Conservation (phyloP, 1,140 invertebrate species). For the Nasonia longicornis region DNA sequence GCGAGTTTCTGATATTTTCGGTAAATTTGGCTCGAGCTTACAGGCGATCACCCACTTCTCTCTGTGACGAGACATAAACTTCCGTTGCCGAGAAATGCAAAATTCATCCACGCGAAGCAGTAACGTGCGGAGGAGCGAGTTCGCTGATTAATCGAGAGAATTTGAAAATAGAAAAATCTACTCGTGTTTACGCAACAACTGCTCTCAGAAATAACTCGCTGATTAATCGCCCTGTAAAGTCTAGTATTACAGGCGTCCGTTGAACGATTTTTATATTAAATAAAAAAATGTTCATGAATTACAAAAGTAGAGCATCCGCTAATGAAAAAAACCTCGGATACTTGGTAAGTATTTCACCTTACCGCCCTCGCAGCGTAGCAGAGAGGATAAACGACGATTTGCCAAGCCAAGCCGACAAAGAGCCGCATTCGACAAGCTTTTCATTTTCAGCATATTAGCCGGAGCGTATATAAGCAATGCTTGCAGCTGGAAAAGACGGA, state of each 20-base stretch:
- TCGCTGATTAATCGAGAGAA: neutral
- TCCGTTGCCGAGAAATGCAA: neutral
- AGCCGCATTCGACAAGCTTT: neutral
- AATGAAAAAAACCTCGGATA: neutral
- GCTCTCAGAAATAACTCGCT: no score
- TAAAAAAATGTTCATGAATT: neutral
- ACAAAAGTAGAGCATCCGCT: neutral
- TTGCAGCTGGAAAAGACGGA: slow-evolving; percentile 1
- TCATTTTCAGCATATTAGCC: neutral
- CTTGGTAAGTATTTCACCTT: no score
- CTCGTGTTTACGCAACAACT: no score
- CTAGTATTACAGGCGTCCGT: no score
- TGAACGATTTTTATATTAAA: neutral
- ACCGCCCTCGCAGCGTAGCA: no score
- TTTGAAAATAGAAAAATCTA: neutral
- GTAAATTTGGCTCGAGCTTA: neutral
- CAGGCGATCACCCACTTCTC: neutral
- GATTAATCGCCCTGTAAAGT: no score
- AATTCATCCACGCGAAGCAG: neutral
- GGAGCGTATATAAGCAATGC: neutral
- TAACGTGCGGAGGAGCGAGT: neutral
- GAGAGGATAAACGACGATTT: neutral
- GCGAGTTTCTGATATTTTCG: neutral
- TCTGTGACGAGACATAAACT: neutral
- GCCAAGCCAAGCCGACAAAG: neutral